Base-by-base conservation (phyloP, 2,113 vertebrate species). In the Odontesthes bonariensis region DNA sequence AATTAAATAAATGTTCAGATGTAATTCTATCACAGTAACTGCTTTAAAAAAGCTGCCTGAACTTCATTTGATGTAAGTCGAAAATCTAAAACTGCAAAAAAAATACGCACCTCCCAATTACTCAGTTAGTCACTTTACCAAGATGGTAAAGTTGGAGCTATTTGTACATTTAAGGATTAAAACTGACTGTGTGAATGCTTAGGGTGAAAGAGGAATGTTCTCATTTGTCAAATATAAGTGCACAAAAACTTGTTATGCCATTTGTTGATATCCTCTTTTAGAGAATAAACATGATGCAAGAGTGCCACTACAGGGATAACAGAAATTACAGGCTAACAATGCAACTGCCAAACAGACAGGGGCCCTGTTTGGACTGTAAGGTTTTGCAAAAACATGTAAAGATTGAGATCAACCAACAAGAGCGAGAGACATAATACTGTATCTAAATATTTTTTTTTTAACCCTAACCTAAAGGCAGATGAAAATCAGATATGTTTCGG, bases 381-480 rank as follows among this genome's bases (percentile, higher is more conserved):
- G n/a, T 20, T 81, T 27, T 23, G 4, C 55, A 44, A 52, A 8
- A 17, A 32, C n/a, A 19, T 22, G 42, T 12, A 33, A 10, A 49
- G 54, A 38, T 54, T 64, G 1, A 17, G 66, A 53, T 64, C 40
- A 23, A 8, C 23, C 20, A 13, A 19, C 31, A 20, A n/a, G 31
- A 7, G 10, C n/a, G n/a, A 55, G 35, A 38, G 35, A 7, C 5
- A 38, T 38, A 27, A 27, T 27, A 27, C 10, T 38, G 10, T 38
- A 8, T 38, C 2, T 38, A 1, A 8, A 8, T 6, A 38, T 38
- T 3, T 38, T 3, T 38, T 38, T 38, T 38, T 38, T 38, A 38
- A 38, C 35, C 35, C 35, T 52, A 20, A 47, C 17, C 64, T 61
- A 33, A 47, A 46, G 65, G 49, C 61, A 13, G 19, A 76, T 83